phyloP scores from a whole-genome alignment of 1,140 invertebrate species.

The Colletes latitarsis region DNA sequence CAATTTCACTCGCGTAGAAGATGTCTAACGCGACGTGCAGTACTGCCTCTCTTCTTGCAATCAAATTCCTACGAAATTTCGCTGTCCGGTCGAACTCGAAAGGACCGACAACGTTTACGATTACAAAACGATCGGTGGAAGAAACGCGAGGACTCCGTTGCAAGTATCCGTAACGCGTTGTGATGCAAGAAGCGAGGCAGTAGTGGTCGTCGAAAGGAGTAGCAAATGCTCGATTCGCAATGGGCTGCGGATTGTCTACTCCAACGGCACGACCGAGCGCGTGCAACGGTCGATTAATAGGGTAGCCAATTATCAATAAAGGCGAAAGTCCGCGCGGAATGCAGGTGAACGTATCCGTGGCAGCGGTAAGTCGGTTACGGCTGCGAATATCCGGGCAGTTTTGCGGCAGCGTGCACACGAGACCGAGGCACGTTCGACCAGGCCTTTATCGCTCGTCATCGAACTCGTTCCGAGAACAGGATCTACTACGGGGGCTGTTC shows the following conservation, averaged over 20 bases:
- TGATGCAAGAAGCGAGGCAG: too few species aligned
- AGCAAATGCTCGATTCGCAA: neutral
- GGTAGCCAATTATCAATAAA: slow-evolving; percentile 30
- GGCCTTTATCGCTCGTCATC: slow-evolving; percentile 5
- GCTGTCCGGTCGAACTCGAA: too few species aligned
- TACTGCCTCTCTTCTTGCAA: too few species aligned
- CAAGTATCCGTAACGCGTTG: too few species aligned
- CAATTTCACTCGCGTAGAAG: too few species aligned
- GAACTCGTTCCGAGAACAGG: slow-evolving; percentile 44
- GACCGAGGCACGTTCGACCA: neutral
- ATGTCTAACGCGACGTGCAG: too few species aligned
- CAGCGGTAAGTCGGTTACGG: slow-evolving; percentile 10
- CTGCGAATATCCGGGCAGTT: neutral
- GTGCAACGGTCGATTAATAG: slow-evolving; percentile 2
- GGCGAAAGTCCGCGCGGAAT: slow-evolving; percentile 30
- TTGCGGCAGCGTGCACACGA: neutral
- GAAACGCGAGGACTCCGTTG: too few species aligned
- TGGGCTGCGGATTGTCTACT: neutral
- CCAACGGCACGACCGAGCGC: neutral
- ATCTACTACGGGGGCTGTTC: neutral
- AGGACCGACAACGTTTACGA: too few species aligned
- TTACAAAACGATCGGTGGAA: too few species aligned
- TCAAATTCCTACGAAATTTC: too few species aligned
- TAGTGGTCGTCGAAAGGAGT: neutral
- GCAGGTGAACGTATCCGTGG: slow-evolving; percentile 21